A percentile compares a stretch with the other conserved stretches of the same genome.
phyloP scores from a whole-genome alignment of 2,888 invertebrate species.

The Gari tellinella region DNA sequence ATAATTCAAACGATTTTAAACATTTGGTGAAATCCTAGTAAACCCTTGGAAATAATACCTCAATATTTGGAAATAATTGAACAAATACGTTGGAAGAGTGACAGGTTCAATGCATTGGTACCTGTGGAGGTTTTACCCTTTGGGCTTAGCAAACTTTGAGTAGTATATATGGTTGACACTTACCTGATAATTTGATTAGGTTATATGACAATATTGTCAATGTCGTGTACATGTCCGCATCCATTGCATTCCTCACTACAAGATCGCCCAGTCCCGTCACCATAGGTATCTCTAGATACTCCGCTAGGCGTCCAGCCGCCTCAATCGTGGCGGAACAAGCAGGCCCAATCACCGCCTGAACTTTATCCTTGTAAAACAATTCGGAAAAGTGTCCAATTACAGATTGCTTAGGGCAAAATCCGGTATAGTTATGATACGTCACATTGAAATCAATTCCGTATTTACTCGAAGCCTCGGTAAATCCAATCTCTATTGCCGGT shows the following conservation, averaged over 20 bases:
- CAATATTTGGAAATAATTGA: too few species aligned
- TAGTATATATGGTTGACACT: too few species aligned
- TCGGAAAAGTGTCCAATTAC: conserved; percentile 60
- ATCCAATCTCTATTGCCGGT: conserved; percentile 61
- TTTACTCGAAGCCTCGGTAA: conserved; percentile 34
- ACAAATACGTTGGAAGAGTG: too few species aligned
- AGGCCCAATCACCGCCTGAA: conserved; percentile 62
- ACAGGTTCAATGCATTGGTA: too few species aligned
- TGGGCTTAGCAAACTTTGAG: too few species aligned
- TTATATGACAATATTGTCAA: conserved; percentile 65
- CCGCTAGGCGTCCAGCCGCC: conserved; percentile 56
- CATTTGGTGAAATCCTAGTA: too few species aligned
- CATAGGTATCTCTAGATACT: conserved; percentile 57
- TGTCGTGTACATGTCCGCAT: conserved; percentile 60
- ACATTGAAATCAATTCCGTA: conserved; percentile 55
- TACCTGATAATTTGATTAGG: conserved; percentile 65
- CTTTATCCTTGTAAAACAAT: conserved; percentile 46
- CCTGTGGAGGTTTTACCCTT: too few species aligned
- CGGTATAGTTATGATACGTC: conserved; percentile 52
- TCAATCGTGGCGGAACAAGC: conserved; percentile 57
- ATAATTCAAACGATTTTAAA: too few species aligned
- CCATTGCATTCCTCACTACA: conserved; percentile 34
- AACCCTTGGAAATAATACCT: too few species aligned
- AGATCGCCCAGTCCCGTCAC: conserved; percentile 65
- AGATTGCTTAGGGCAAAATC: conserved; percentile 53